A percentile compares a stretch with the other conserved stretches of the same genome.
These are phyloP conservation scores for Drosophila kurseongensis DNA, from an alignment of 1,140 invertebrate species.

Conservation along the genomic window DNA sequence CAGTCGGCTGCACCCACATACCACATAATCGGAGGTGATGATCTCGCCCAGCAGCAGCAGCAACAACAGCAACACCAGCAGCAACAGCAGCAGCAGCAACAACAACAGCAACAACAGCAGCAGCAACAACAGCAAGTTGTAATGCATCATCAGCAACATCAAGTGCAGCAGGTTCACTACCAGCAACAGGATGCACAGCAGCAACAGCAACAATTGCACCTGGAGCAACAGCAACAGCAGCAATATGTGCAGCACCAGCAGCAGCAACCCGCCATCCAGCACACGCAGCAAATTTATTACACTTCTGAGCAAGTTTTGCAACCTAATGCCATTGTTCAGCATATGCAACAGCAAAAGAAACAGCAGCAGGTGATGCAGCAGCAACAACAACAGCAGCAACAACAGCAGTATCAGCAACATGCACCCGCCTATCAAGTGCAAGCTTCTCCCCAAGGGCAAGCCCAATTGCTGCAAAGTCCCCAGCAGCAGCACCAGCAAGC, in stretches of 20 bases:
- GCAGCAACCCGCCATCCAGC: conserved; percentile 64
- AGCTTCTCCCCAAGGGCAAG: conserved; percentile 58
- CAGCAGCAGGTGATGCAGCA: conserved; percentile 64
- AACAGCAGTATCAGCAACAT: conserved; percentile 56
- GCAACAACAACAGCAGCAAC: conserved; percentile 54
- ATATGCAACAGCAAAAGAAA: conserved; percentile 82
- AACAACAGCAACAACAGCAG: conserved; percentile 45
- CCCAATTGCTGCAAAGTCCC: conserved; percentile 59
- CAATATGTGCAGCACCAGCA: conserved; percentile 73
- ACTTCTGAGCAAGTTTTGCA: conserved; percentile 76
- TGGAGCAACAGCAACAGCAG: conserved; percentile 60
- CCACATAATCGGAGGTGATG: conserved; percentile 73
- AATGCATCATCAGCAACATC: conserved; percentile 65
- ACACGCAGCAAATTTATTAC: conserved; percentile 73
- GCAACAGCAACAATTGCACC: conserved; percentile 61
- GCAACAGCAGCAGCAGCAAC: conserved; percentile 54
- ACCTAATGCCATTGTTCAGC: conserved; percentile 69
- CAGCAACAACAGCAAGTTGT: conserved; percentile 68
- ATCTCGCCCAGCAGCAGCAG: conserved; percentile 71
- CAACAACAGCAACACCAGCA: conserved; percentile 63
- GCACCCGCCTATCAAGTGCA: conserved; percentile 71
- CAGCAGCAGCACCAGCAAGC: conserved; percentile 61
- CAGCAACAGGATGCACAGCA: conserved; percentile 55
- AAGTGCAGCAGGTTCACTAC: conserved; percentile 59
- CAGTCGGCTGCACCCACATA: conserved; percentile 63